A percentile compares a stretch with the other conserved stretches of the same genome.
These are phyloP conservation scores for Ornithoptera priamus DNA, from an alignment of 2,888 invertebrate species.

Conservation along the genomic window DNA sequence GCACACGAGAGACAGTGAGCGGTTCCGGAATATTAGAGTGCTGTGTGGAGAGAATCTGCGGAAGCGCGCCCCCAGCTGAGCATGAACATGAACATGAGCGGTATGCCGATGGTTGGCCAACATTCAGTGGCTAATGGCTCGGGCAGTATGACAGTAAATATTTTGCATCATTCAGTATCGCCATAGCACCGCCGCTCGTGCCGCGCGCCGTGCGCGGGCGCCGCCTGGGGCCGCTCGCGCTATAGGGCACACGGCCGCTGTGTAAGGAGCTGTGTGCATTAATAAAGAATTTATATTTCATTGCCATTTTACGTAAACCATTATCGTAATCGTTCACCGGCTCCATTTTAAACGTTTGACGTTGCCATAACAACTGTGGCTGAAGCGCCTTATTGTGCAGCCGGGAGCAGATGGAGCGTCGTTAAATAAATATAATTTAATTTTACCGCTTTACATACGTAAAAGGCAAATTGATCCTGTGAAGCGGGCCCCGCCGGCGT, in stretches of 20 bases:
- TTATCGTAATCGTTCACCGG: too few relatives aligned
- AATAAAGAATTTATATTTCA: not conserved
- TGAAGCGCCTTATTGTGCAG: not conserved
- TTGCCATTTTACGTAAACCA: not conserved
- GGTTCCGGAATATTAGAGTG: too few relatives aligned
- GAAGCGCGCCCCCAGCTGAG: too few relatives aligned
- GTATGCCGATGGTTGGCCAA: too few relatives aligned
- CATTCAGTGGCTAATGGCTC: too few relatives aligned
- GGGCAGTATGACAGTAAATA: too few relatives aligned
- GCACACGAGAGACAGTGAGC: too few relatives aligned
- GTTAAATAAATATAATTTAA: not conserved
- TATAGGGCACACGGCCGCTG: not conserved
- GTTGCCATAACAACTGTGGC: not conserved
- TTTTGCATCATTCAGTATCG: too few relatives aligned
- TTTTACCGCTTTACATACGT: conserved; percentile 19
- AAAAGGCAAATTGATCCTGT: conserved; percentile 7
- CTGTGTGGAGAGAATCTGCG: too few relatives aligned
- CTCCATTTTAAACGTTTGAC: not conserved
- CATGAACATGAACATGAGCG: too few relatives aligned
- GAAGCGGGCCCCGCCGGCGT: not conserved
- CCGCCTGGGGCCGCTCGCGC: too few relatives aligned
- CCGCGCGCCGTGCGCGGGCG: too few relatives aligned
- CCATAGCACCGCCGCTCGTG: not conserved
- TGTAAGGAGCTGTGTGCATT: not conserved
- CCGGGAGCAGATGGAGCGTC: not conserved